phyloP scores from a whole-genome alignment of 2,113 vertebrate species.

The Gorilla gorilla region DNA sequence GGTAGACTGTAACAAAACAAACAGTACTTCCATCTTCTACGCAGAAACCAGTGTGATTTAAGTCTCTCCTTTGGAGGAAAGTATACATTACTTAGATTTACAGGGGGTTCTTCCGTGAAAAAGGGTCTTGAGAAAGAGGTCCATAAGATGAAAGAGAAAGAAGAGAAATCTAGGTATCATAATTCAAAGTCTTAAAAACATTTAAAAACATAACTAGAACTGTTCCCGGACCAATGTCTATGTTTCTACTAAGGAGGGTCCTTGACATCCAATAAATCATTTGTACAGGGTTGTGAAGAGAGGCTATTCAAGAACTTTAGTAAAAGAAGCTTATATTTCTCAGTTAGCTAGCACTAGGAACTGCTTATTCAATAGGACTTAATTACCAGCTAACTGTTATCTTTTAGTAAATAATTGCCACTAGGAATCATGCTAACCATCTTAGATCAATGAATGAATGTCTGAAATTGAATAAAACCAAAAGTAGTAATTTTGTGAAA shows the following conservation, averaged over 20 bases:
- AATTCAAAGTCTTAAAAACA: slow-evolving; percentile 6
- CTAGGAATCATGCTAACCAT: neutral
- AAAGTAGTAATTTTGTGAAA: neutral
- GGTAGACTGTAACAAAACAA: neutral
- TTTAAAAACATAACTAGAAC: neutral
- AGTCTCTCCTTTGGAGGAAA: neutral
- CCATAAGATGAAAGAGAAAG: neutral
- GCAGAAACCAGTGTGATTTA: neutral
- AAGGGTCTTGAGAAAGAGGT: neutral
- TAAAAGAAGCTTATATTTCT: neutral
- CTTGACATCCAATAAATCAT: neutral
- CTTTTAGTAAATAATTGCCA: neutral
- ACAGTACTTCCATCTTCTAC: neutral
- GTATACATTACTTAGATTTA: neutral
- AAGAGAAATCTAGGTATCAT: neutral
- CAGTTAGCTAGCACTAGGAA: neutral
- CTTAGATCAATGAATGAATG: neutral
- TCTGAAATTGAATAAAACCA: neutral
- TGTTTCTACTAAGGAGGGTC: neutral
- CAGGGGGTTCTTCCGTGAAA: neutral
- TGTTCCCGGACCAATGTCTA: neutral
- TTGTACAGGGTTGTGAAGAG: neutral
- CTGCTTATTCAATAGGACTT: neutral
- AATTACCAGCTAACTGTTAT: neutral
- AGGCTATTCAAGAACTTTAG: neutral